Evolutionary conservation across 2,113 vertebrate species (phyloP), one percentile per base, ranked within the genome.

Genomic region (Electrona antarctica): DNA sequence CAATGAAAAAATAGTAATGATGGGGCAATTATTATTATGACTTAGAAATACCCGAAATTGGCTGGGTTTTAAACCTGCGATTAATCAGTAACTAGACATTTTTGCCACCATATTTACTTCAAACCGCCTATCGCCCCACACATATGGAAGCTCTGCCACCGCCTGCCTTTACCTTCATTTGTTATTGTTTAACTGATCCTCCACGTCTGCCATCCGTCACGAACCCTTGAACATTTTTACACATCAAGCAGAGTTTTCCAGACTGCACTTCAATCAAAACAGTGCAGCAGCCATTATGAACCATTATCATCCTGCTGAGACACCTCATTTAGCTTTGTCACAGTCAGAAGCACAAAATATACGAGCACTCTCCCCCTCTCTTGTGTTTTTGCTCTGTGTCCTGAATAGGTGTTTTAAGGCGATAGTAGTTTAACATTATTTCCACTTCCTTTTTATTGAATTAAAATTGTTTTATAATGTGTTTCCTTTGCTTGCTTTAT

Each of bases 261-360:
- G 60, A 69, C 63, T 73, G 74, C 33, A 73, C 78, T 84, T 83
- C 74, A 81, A 75, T 85, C 73, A 69, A 41, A 64, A 60, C 56
- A 69, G 74, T 69, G 76, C 71, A 73, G 81, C 57, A 62, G 61
- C 72, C 72, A 79, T 88, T 74, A 80, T 76, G 41, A 64, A 71
- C 64, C 67, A 83, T 80, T 74, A 80, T 70, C 64, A 78, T 84
- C 77, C 76, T 65, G 65, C 67, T 77, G 51, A 79, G 71, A 83
- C 80, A 81, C 73, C 73, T 33, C 55, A 79, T 48, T 78, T 67
- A 33, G 68, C 73, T 85, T 73, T 64, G 73, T 78, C 79, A 79
- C 79, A 80, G 60, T 67, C 52, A 69, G 28, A 64, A 77, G 67
- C 73, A 76, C 81, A 81, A 60, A 61, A 66, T 55, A 41, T 66